Percentiles rank a stretch among this genome's conserved stretches.
Conservation (phyloP, 2,113 vertebrate species). For the Blennius ocellaris region DNA sequence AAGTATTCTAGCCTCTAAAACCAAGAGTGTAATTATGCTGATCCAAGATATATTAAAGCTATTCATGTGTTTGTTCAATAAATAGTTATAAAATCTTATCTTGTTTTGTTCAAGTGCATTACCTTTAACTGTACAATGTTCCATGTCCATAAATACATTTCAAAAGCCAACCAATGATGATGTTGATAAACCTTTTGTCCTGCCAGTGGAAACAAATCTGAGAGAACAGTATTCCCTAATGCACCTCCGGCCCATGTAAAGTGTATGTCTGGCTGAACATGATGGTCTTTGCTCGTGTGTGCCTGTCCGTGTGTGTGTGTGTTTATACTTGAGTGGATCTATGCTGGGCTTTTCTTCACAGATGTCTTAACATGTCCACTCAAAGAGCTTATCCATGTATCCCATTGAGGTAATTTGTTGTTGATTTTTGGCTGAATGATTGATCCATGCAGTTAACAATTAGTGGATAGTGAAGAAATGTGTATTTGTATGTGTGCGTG, state of each 20-base stretch:
- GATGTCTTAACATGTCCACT: not conserved
- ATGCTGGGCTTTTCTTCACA: slow-evolving; percentile 8
- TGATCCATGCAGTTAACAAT: not conserved
- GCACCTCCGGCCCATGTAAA: not conserved
- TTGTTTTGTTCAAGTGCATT: too few relatives aligned
- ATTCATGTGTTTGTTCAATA: too few relatives aligned
- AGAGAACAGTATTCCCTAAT: not conserved
- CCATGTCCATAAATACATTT: too few relatives aligned
- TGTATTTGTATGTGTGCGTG: not conserved
- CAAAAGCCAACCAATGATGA: too few relatives aligned
- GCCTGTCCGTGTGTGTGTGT: not conserved
- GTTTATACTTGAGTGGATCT: not conserved
- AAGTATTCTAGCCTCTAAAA: too few relatives aligned
- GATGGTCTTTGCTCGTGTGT: not conserved
- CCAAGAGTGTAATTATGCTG: too few relatives aligned
- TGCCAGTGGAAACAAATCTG: too few relatives aligned
- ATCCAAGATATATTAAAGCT: too few relatives aligned
- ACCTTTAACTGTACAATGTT: too few relatives aligned
- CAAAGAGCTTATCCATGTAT: not conserved
- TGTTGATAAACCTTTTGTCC: too few relatives aligned
- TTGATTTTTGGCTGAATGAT: slow-evolving; percentile 14
- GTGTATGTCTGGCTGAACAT: not conserved
- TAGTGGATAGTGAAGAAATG: slow-evolving; percentile 25
- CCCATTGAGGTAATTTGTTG: not conserved
- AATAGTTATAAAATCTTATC: too few relatives aligned